Percentiles rank a stretch among this genome's conserved stretches.
Evolutionary conservation across 2,113 vertebrate species (phyloP).

Genomic region (Montifringilla adamsi): DNA sequence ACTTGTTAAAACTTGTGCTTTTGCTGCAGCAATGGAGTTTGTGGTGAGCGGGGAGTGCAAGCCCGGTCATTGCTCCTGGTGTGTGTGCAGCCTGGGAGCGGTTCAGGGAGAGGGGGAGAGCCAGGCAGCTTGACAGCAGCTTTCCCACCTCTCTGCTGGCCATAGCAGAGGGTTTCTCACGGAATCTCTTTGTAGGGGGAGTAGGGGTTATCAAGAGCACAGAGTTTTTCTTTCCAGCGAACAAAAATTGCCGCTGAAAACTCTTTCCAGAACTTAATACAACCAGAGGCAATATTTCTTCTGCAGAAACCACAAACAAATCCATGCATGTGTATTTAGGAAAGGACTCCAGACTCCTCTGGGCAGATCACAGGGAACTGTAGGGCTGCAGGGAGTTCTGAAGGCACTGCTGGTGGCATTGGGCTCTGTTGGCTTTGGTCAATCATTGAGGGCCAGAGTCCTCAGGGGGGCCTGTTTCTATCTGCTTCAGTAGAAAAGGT

Average conservation of each 20-base stretch:
- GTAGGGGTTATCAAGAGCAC: background rate
- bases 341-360: background rate
- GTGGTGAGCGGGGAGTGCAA: background rate
- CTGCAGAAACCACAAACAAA: background rate
- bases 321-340: background rate
- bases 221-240: background rate
- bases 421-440: background rate
- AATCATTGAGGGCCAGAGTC: background rate
- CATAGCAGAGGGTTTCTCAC: background rate
- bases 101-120: background rate
- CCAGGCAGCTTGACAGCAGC: background rate
- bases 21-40: background rate
- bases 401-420: background rate
- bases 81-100: background rate
- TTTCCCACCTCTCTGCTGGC: background rate
- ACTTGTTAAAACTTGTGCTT: constrained; percentile 59
- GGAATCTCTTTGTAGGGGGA: background rate
- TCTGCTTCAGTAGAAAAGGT: background rate
- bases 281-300: background rate
- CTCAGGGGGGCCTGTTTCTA: background rate
- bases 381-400: background rate
- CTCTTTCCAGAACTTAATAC: background rate
- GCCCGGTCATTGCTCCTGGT: background rate
- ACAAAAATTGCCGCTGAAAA: background rate
- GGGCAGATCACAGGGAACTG: background rate